phyloP scores from a whole-genome alignment of 2,888 invertebrate genomes.

The Rotaria sp. region DNA sequence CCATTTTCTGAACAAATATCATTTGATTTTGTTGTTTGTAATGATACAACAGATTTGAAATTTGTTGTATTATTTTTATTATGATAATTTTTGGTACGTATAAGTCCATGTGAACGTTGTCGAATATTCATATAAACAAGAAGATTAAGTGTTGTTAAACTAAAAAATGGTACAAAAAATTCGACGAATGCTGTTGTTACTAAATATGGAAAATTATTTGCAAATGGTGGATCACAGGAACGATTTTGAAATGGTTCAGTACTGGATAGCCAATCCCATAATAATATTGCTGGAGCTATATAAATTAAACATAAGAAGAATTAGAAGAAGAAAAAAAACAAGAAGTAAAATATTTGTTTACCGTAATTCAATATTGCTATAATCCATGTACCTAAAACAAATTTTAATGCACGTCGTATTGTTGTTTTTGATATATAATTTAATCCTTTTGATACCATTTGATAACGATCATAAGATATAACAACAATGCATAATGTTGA shows the following conservation, averaged over 20 bases:
- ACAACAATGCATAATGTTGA: conserved; percentile 45
- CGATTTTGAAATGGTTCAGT: conserved; percentile 41
- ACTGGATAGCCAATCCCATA: conserved; percentile 43
- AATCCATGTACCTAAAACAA: conserved; percentile 44
- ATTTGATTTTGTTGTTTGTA: neutral
- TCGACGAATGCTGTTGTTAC: conserved; percentile 44
- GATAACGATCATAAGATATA: conserved; percentile 45
- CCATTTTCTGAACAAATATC: neutral
- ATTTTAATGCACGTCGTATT: conserved; percentile 41
- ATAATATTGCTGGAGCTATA: conserved; percentile 43
- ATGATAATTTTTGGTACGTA: conserved; percentile 8
- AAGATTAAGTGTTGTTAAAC: conserved; percentile 43
- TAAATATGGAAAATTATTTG: conserved; percentile 42
- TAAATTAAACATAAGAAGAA: neutral
- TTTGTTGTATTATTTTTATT: neutral
- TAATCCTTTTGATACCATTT: conserved; percentile 44
- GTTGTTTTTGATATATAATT: conserved; percentile 43
- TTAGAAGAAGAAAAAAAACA: neutral
- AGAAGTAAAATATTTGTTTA: neutral
- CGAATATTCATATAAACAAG: conserved; percentile 44
- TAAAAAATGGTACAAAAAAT: conserved; percentile 44
- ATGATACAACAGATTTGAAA: neutral
- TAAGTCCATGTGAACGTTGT: conserved; percentile 41
- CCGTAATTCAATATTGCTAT: conserved; percentile 43
- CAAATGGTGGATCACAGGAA: conserved; percentile 43